Evolutionary conservation across 2,888 invertebrate species (phyloP).

Genomic region (Pristionchus mayeri): DNA sequence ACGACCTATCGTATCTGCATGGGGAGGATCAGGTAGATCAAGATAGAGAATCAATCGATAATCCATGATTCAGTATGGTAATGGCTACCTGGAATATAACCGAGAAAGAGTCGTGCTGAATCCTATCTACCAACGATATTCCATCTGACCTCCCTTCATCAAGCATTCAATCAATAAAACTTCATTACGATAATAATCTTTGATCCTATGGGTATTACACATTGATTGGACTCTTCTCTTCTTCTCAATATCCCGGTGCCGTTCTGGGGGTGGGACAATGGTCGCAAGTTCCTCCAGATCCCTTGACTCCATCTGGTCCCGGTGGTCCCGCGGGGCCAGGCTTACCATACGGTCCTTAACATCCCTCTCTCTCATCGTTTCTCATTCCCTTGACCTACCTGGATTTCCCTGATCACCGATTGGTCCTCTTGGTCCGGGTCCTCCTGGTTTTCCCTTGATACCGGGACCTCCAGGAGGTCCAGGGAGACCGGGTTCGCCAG

Average conservation of each 20-base stretch:
- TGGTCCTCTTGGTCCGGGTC: slow-evolving; percentile 68
- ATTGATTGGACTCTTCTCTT: background rate
- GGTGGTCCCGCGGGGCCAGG: slow-evolving; percentile 67
- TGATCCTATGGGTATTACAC: background rate
- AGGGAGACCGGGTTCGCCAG: too few species aligned
- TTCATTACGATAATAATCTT: slow-evolving; percentile 32
- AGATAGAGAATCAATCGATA: background rate
- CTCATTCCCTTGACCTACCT: slow-evolving; percentile 48
- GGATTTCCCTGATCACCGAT: slow-evolving; percentile 74
- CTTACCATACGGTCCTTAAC: slow-evolving; percentile 67
- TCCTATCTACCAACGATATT: background rate
- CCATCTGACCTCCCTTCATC: background rate
- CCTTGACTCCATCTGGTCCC: slow-evolving; percentile 64
- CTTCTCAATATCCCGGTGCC: slow-evolving; percentile 71
- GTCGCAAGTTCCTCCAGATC: slow-evolving; percentile 70
- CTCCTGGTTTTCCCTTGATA: slow-evolving; percentile 71
- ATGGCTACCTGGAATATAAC: background rate
- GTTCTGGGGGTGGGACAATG: slow-evolving; percentile 73
- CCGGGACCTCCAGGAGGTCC: slow-evolving; percentile 72
- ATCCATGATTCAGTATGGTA: background rate
- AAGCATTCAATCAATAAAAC: background rate
- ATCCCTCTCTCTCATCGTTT: background rate
- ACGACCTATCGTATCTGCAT: background rate
- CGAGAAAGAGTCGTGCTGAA: background rate
- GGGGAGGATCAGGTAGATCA: background rate